phyloP scores from a whole-genome alignment of 2,888 invertebrate species.

The Geophilus truncorum region DNA sequence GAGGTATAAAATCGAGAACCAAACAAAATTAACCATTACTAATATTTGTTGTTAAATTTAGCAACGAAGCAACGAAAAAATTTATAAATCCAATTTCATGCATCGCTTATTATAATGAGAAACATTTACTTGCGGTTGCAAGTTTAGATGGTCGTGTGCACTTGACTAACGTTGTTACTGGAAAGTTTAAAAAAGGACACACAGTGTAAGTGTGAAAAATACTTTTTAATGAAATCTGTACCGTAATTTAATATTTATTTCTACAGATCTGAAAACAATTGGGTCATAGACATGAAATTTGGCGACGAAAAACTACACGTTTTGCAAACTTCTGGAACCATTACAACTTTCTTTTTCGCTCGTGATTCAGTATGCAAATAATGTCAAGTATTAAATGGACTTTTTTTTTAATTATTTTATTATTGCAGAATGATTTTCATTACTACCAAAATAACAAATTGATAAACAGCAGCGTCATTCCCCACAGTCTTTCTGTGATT shows the following conservation, averaged over 20 bases:
- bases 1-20: too few species aligned
- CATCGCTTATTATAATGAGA: background rate
- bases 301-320: background rate
- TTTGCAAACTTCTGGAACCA: background rate
- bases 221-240: background rate
- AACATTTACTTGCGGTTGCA: background rate
- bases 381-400: too few species aligned
- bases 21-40: too few species aligned
- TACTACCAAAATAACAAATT: too few species aligned
- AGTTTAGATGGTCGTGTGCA: background rate
- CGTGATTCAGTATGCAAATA: too few species aligned
- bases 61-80: too few species aligned
- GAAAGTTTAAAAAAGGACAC: background rate
- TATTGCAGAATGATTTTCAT: too few species aligned
- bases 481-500: background rate
- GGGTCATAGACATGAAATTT: background rate
- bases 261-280: background rate
- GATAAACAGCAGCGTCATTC: background rate
- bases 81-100: background rate
- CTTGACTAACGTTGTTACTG: background rate
- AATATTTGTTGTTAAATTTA: too few species aligned
- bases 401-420: too few species aligned
- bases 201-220: background rate
- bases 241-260: background rate
- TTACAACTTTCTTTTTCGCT: background rate